Evolutionary conservation across 37 sponge, comb jelly and placozoan genomes (phyloP).

Genomic region (Dysidea cf. avara): DNA sequence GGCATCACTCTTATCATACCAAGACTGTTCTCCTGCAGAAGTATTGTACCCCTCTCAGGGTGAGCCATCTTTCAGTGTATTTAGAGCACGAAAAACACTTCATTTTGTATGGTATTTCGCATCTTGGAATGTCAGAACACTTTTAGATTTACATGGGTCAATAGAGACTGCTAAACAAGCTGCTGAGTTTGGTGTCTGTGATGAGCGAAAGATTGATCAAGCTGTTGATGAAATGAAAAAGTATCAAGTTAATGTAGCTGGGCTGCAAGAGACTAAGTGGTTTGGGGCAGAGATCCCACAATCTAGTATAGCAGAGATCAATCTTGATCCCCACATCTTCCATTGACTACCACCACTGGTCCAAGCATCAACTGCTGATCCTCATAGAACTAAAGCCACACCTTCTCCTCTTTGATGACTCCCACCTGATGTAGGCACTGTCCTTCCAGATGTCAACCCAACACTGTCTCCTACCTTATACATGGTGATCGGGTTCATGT

Average conservation of each 20-base stretch:
- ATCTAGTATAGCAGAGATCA: background rate
- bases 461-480: too few species aligned
- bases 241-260: constrained; percentile 6
- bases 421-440: too few species aligned
- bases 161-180: constrained; percentile 8
- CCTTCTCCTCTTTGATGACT: too few species aligned
- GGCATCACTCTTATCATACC: too few species aligned
- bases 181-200: background rate
- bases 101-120: constrained; percentile 1
- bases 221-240: background rate
- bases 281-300: constrained; percentile 49
- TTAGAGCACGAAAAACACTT: background rate
- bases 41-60: constrained; percentile 27
- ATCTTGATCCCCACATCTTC: too few species aligned
- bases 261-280: constrained; percentile 16
- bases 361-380: too few species aligned
- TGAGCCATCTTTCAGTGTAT: background rate
- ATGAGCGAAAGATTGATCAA: background rate
- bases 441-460: too few species aligned
- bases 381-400: too few species aligned
- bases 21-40: too few species aligned
- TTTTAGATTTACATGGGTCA: background rate
- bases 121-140: constrained; percentile 20
- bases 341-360: too few species aligned
- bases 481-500: constrained; percentile 19